A percentile compares a stretch with the other conserved stretches of the same genome.
These are phyloP conservation scores for Pocillopora damicornis DNA, from an alignment of 64 coral and sea anemone genomes.

Conservation along the genomic window DNA sequence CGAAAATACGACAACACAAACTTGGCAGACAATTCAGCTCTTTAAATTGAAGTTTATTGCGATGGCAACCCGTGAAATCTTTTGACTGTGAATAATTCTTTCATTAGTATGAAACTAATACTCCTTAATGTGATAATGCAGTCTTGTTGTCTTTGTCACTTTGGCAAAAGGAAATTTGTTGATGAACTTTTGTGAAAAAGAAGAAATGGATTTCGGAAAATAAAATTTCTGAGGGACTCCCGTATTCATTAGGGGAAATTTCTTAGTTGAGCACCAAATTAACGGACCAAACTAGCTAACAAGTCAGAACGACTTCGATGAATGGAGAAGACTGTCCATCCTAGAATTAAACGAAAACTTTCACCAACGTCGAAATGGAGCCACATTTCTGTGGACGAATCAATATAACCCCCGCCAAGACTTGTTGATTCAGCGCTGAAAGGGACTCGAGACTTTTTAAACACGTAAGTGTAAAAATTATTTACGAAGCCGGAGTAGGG, in stretches of 20 bases:
- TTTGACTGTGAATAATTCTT: not conserved
- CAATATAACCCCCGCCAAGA: not conserved
- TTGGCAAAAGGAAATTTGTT: not conserved
- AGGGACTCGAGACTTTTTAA: not conserved
- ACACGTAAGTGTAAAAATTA: conserved; percentile 20
- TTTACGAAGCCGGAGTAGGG: not conserved
- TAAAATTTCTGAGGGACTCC: too few species aligned
- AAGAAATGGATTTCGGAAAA: not conserved
- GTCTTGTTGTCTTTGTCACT: not conserved
- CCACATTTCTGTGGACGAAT: conserved; percentile 2
- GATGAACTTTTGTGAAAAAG: not conserved
- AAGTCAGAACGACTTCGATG: not conserved
- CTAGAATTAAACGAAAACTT: not conserved
- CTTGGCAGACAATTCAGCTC: conserved; percentile 3
- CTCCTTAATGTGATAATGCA: conserved; percentile 13
- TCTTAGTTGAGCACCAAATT: not conserved
- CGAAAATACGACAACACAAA: conserved; percentile 11
- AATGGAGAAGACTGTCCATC: too few species aligned
- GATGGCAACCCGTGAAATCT: not conserved
- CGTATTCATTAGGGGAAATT: too few species aligned
- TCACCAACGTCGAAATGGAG: not conserved
- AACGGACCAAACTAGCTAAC: not conserved
- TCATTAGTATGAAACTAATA: conserved; percentile 28
- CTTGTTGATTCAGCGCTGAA: conserved; percentile 23
- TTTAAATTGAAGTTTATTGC: conserved; percentile 17